These are phyloP conservation scores for Pomacea maculata DNA, from an alignment of 1,140 invertebrate genomes.

Conservation along the genomic window DNA sequence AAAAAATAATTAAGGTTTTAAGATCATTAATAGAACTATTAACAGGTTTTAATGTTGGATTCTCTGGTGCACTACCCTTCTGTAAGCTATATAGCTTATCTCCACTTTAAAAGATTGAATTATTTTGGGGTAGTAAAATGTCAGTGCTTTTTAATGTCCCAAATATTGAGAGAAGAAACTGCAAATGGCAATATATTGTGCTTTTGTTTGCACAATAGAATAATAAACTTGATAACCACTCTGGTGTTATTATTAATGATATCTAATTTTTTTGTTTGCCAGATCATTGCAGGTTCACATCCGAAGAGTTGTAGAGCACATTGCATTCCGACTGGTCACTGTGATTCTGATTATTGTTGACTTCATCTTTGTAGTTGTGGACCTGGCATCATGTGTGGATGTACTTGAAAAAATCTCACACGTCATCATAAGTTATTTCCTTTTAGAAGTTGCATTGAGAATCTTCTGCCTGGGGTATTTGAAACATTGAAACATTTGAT, in stretches of 20 bases:
- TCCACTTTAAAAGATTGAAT: neutral
- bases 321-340: constrained; percentile 55
- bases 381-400: constrained; percentile 50
- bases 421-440: constrained; percentile 64
- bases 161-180: too few relatives aligned
- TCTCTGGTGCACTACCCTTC: neutral
- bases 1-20: too few relatives aligned
- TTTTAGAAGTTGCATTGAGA: constrained; percentile 63
- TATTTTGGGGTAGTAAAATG: too few relatives aligned
- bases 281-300: constrained; percentile 43
- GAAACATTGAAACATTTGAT: neutral
- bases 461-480: constrained; percentile 64
- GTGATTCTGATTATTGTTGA: constrained; percentile 64
- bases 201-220: too few relatives aligned
- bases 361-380: constrained; percentile 63
- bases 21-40: too few relatives aligned
- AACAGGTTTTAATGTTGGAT: too few relatives aligned
- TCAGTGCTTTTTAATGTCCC: too few relatives aligned
- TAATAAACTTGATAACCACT: too few relatives aligned
- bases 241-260: too few relatives aligned
- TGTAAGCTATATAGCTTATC: neutral
- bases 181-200: too few relatives aligned
- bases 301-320: constrained; percentile 51
- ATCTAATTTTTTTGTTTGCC: constrained; percentile 30
- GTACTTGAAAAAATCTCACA: constrained; percentile 58